These are phyloP conservation scores for Myoxocephalus aenaeus DNA, from an alignment of 2,797 vertebrate species.

Conservation along the genomic window DNA sequence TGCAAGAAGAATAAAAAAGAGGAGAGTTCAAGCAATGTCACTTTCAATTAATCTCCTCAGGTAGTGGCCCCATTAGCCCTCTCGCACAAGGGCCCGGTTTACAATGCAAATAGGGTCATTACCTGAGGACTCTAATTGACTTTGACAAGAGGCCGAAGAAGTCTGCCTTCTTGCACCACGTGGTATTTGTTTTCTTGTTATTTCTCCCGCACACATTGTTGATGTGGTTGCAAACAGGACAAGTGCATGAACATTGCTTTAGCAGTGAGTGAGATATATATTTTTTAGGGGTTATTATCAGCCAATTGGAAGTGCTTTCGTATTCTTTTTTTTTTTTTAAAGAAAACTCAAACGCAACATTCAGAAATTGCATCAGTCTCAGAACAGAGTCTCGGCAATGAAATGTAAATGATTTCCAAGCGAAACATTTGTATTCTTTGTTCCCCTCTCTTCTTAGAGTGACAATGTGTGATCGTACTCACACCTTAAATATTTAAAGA, in stretches of 20 bases:
- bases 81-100: constrained; percentile 91
- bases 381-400: constrained; percentile 51
- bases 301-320: background rate
- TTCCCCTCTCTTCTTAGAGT: constrained; percentile 65
- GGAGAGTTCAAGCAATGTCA: constrained; percentile 95
- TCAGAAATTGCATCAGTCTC: constrained; percentile 55
- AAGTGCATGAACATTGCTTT: constrained; percentile 19
- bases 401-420: constrained; percentile 81
- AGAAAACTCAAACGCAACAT: constrained; percentile 36
- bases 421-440: constrained; percentile 78
- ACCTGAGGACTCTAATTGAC: constrained; percentile 95
- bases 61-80: constrained; percentile 94
- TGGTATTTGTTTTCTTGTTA: constrained; percentile 90
- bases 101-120: constrained; percentile 97
- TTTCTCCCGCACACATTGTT: constrained; percentile 47
- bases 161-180: constrained; percentile 73
- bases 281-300: constrained; percentile 11
- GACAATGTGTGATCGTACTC: constrained; percentile 76
- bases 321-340: constrained; percentile 17
- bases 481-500: constrained; percentile 88
- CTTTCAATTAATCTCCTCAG: constrained; percentile 95
- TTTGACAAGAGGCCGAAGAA: constrained; percentile 90
- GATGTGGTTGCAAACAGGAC: constrained; percentile 12
- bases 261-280: constrained; percentile 9
- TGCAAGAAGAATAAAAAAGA: constrained; percentile 34